Base-by-base conservation (phyloP, 1,140 invertebrate genomes). In the Drosophila obscura region DNA sequence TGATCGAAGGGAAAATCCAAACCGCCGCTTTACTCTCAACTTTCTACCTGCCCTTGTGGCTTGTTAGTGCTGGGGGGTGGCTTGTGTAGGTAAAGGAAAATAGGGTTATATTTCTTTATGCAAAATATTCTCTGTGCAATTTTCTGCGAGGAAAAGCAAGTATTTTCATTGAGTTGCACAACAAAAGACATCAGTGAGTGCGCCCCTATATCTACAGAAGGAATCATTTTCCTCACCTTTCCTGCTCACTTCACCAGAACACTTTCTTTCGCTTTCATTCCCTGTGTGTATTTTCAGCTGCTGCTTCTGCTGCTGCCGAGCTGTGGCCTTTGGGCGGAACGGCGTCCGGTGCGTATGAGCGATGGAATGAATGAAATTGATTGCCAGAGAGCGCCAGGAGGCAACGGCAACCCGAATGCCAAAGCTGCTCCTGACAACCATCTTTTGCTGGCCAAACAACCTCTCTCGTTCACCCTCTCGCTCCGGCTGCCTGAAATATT, bases 281-380 rank as follows among this genome's bases (percentile, higher is more conserved):
- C 31, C 31, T 35, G 39, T 53, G 48, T 53, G 49, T 68, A 26
- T 68, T 66, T 66, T 66, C 65, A 68, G 49, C 62, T 68, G 28
- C 26, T 65, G n/a, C n/a, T 7, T n/a, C 44, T 9, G 0, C n/a
- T 2, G 28, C 19, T 19, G 19, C 19, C 19, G 2, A 8, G 28
- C 28, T 15, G n/a, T 15, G 61, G 61, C 65, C 65, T 68, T 49
- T 48, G 46, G 65, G 41, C 43, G 48, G 13, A 11, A 8, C 24
- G 63, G 64, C 66, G 26, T 26, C 68, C 64, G 50, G n/a, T 68
- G 66, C 66, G 66, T 69, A 69, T 69, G 66, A 69, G 66, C 64
- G 64, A 69, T 73, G 67, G 66, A 81, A 73, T 81, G 67, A 77
- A 81, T 64, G 73, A 82, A 82, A 81, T 81, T 82, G 79, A 81